Evolutionary conservation across 1,140 invertebrate species (phyloP), one percentile per base, ranked within the genome.

Genomic region (Druon quercuslanigerum): DNA sequence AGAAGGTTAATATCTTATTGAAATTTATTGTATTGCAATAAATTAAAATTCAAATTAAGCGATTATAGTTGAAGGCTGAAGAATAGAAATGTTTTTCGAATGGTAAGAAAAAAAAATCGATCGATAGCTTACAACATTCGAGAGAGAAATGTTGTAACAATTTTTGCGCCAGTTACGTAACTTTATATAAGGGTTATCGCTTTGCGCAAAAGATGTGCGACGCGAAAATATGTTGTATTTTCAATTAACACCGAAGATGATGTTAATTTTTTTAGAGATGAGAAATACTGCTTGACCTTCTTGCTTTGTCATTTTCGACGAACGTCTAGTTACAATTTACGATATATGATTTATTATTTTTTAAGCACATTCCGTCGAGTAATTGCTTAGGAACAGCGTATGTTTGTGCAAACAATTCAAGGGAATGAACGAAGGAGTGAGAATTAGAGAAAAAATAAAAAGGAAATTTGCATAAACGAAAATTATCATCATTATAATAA

Each of bases 241-340:
- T 40, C 46, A 66, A 66, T 66, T 66, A 66, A 66, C 60, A 66
- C 40, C 25, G 13, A 14, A 33, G 12, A 16, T 40, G 60, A 66
- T 66, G 57, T 66, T 40, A 66, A 66, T 77, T 70, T 77, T 76
- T 74, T 76, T 71, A 77, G 77, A 80, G 51, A 60, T 74, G 60
- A 66, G 60, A 40, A 66, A 40, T 66, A 66, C 40, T 66, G 60
- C 33, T 66, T 66, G 40, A 66, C 14, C 14, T 66, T 66, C 14
- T 66, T 66, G 60, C 60, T 66, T 66, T 66, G 60, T 66, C 25
- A 66, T 25, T 33, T 66, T 66, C 60, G 60, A 40, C 25, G 25
- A 66, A 66, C 5, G 5, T 40, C 40, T 66, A 66, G 60, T 66
- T 46, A 66, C 60, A 66, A 66, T 40, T 66, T 40, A 66, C 60